phyloP scores from a whole-genome alignment of 2,797 vertebrate genomes.

The Microcaecilia unicolor region DNA sequence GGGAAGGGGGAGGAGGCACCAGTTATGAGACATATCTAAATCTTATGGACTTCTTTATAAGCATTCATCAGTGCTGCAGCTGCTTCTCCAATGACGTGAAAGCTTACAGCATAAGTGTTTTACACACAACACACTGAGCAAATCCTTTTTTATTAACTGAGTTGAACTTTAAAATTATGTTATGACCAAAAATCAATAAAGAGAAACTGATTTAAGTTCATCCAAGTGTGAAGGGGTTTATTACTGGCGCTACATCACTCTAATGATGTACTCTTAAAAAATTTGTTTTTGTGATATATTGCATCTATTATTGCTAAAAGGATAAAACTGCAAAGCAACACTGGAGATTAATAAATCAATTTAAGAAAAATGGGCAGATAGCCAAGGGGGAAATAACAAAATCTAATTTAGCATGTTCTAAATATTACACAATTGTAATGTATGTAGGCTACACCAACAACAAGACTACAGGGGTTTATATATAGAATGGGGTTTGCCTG shows the following conservation, averaged over 20 bases:
- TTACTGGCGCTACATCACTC: constrained; percentile 71
- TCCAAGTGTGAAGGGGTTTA: constrained; percentile 72
- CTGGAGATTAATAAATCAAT: constrained; percentile 71
- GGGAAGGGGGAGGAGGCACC: no score
- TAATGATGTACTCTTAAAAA: constrained; percentile 78
- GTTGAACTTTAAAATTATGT: constrained; percentile 79
- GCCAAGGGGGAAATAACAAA: constrained; percentile 44
- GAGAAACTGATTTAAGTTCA: constrained; percentile 79
- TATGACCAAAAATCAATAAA: constrained; percentile 79
- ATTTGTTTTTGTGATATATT: constrained; percentile 75
- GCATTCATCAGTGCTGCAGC: constrained; percentile 4
- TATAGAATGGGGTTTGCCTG: constrained; percentile 29
- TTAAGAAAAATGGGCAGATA: constrained; percentile 53
- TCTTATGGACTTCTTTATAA: no score
- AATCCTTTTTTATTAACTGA: constrained; percentile 75
- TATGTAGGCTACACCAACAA: constrained; percentile 26
- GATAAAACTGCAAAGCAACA: constrained; percentile 68
- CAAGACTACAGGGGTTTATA: constrained; percentile 7
- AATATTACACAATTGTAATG: constrained; percentile 30
- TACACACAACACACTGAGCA: constrained; percentile 41
- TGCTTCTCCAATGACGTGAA: constrained; percentile 31
- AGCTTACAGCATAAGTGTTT: constrained; percentile 45
- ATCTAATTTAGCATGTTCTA: constrained; percentile 40
- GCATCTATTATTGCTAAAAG: constrained; percentile 73
- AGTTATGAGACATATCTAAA: no score